Conservation (phyloP, 64 coral and sea anemone genomes). For the Montipora foliosa region DNA sequence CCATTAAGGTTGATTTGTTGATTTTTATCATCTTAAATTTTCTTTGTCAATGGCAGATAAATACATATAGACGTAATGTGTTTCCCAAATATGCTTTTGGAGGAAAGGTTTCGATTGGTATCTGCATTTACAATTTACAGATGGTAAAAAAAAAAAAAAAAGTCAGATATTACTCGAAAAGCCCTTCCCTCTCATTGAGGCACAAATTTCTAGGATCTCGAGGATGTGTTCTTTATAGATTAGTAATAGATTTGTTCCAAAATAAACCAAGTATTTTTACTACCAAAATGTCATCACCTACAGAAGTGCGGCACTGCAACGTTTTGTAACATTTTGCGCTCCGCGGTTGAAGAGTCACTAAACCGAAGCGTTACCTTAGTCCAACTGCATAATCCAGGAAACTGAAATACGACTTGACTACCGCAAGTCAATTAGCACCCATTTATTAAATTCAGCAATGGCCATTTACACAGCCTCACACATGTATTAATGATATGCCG, state of each 20-base stretch:
- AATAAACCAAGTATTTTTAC: background rate
- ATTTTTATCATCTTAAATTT: slow-evolving; percentile 94
- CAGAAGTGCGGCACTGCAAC: background rate
- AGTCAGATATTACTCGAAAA: background rate
- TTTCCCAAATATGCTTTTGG: slow-evolving; percentile 70
- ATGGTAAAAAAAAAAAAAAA: background rate
- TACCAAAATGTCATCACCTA: too few relatives aligned
- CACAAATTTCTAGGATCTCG: background rate
- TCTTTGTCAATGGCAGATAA: slow-evolving; percentile 91
- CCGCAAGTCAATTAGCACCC: slow-evolving; percentile 48
- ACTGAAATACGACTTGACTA: slow-evolving; percentile 6
- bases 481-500: slow-evolving; percentile 48
- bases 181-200: background rate
- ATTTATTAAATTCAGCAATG: slow-evolving; percentile 50
- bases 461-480: slow-evolving; percentile 53
- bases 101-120: slow-evolving; percentile 61
- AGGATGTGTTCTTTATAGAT: background rate
- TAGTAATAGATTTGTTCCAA: background rate
- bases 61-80: slow-evolving; percentile 90
- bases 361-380: background rate
- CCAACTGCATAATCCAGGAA: background rate
- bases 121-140: slow-evolving; percentile 26
- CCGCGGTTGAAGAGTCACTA: background rate
- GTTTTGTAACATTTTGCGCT: background rate
- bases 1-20: slow-evolving; percentile 96